A percentile compares a stretch with the other conserved stretches of the same genome.
These are phyloP conservation scores for Parascotia fuliginaria DNA, from an alignment of 2,888 invertebrate species.

Conservation along the genomic window DNA sequence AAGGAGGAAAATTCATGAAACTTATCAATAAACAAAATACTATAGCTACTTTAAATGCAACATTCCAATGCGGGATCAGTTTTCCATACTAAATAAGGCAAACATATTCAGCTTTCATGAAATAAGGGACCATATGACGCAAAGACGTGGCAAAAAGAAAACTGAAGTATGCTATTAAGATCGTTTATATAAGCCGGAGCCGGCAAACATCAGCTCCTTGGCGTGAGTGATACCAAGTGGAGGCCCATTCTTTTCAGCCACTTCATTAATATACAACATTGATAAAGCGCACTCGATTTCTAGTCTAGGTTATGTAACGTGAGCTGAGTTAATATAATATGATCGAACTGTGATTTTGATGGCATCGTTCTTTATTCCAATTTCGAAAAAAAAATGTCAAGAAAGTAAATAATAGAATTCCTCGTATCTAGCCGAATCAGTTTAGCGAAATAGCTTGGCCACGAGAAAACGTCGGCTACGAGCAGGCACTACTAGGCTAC, in stretches of 20 bases:
- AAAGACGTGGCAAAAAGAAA: conserved; percentile 56
- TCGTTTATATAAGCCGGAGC: conserved; percentile 57
- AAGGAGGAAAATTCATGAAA: no score
- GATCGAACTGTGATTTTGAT: no score
- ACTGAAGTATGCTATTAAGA: conserved; percentile 63
- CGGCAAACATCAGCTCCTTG: conserved; percentile 46
- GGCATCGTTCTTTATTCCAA: no score
- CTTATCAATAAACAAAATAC: no score
- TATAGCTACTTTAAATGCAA: background rate
- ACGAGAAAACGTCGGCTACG: no score
- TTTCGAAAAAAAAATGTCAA: no score
- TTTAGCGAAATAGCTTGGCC: no score
- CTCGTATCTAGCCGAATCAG: no score
- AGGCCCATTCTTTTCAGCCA: conserved; percentile 36
- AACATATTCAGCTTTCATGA: conserved; percentile 27
- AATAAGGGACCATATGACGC: conserved; percentile 46
- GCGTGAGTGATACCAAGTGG: conserved; percentile 39
- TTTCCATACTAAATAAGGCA: conserved; percentile 8
- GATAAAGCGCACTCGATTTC: conserved; percentile 41
- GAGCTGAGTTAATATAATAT: background rate
- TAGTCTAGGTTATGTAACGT: conserved; percentile 24
- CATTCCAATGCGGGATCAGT: background rate
- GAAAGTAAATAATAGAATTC: no score
- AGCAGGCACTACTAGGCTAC: no score
- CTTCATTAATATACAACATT: conserved; percentile 48